phyloP scores from a whole-genome alignment of 1,140 invertebrate species.

The Diachasmimorpha longicaudata region DNA sequence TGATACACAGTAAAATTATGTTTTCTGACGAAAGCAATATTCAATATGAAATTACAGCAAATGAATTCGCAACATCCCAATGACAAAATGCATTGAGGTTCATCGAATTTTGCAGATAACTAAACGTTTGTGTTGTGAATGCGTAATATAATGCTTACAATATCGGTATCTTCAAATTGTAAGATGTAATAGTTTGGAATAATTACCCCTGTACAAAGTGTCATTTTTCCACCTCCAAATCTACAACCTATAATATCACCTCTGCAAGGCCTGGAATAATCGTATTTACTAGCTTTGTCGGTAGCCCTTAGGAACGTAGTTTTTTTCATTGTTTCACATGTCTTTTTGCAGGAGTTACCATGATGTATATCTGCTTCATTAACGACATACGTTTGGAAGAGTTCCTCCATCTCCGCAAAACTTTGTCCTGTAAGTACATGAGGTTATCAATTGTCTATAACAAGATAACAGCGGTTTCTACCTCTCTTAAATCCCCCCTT shows the following conservation, averaged over 20 bases:
- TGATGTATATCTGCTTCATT: neutral
- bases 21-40: no score
- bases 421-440: neutral
- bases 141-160: no score
- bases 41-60: no score
- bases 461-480: neutral
- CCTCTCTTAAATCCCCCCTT: neutral
- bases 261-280: neutral
- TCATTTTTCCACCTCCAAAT: neutral
- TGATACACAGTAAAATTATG: no score
- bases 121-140: no score
- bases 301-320: neutral
- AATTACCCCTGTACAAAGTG: neutral
- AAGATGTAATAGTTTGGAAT: neutral
- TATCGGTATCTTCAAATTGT: no score
- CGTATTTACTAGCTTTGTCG: no score
- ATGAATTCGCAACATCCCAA: no score
- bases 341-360: neutral
- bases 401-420: neutral
- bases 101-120: no score
- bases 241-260: neutral
- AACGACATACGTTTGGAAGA: conserved; percentile 1
- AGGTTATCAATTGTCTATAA: neutral
- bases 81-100: no score
- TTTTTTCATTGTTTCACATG: neutral